phyloP scores from a whole-genome alignment of 2,113 vertebrate species.

The Centrocercus urophasianus region DNA sequence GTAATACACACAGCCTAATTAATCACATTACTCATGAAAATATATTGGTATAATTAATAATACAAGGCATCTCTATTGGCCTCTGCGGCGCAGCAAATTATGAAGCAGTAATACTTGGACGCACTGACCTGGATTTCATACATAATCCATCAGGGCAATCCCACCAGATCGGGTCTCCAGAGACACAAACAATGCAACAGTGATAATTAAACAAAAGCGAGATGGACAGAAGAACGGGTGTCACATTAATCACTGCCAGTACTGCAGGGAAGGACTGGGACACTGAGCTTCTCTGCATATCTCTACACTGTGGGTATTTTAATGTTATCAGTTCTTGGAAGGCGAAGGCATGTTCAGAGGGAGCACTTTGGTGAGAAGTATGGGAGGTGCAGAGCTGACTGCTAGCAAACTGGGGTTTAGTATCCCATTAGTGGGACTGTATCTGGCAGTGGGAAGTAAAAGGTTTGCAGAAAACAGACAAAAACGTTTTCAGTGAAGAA shows the following conservation, averaged over 20 bases:
- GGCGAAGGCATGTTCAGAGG: neutral
- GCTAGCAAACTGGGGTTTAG: neutral
- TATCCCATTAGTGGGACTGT: neutral
- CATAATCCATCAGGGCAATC: slow-evolving; percentile 54
- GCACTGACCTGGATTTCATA: slow-evolving; percentile 53
- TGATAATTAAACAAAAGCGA: slow-evolving; percentile 46
- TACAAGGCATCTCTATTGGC: slow-evolving; percentile 55
- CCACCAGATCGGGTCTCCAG: neutral
- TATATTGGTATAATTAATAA: slow-evolving; percentile 72
- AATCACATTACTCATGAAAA: slow-evolving; percentile 65
- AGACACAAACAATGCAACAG: neutral
- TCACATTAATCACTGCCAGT: neutral
- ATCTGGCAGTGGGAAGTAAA: neutral
- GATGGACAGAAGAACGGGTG: neutral
- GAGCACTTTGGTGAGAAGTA: neutral
- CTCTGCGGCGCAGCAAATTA: slow-evolving; percentile 65
- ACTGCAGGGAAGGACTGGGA: neutral
- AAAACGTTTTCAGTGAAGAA: neutral
- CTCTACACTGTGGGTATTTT: neutral
- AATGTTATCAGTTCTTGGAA: neutral
- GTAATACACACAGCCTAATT: slow-evolving; percentile 2
- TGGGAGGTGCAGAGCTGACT: neutral
- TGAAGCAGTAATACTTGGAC: slow-evolving; percentile 33
- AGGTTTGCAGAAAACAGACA: neutral
- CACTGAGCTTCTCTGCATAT: fast-evolving